A percentile compares a stretch with the other conserved stretches of the same genome.
Conservation (phyloP, 2,888 invertebrate genomes). For the Andrena bucephala region DNA sequence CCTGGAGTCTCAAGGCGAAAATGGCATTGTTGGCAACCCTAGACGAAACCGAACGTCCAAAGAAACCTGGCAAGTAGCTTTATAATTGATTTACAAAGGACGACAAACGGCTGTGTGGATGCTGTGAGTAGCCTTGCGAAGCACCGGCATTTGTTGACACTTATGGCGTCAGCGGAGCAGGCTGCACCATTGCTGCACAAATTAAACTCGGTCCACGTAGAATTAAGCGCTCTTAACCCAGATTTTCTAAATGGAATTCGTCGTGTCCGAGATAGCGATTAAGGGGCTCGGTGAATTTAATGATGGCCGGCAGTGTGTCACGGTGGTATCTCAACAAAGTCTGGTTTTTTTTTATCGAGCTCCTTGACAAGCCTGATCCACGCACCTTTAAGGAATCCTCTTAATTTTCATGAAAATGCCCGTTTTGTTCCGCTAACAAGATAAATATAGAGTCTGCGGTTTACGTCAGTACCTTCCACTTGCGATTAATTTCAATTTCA, state of each 20-base stretch:
- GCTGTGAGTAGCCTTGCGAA: background rate
- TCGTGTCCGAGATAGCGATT: background rate
- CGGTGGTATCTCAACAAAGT: slow-evolving; percentile 10
- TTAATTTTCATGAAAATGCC: slow-evolving; percentile 3
- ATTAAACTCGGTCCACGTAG: slow-evolving; percentile 14
- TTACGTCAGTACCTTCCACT: background rate
- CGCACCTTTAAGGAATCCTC: background rate
- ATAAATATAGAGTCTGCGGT: background rate
- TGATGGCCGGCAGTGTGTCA: slow-evolving; percentile 8
- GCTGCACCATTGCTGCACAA: slow-evolving; percentile 32
- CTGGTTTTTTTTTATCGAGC: background rate
- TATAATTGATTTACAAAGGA: slow-evolving; percentile 12
- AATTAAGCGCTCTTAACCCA: slow-evolving; percentile 52
- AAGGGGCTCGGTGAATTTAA: slow-evolving; percentile 27
- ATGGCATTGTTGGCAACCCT: too few species aligned
- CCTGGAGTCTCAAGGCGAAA: too few species aligned
- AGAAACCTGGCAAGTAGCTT: background rate
- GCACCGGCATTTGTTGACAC: slow-evolving; percentile 20
- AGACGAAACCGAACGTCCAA: too few species aligned
- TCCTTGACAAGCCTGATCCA: background rate
- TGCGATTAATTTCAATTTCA: background rate
- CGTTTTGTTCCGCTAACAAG: background rate
- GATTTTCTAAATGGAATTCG: slow-evolving; percentile 50
- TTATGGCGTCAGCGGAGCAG: slow-evolving; percentile 20
- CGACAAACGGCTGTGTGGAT: background rate